phyloP scores from a whole-genome alignment of 2,888 invertebrate species.

The Drosophila kokeensis region DNA sequence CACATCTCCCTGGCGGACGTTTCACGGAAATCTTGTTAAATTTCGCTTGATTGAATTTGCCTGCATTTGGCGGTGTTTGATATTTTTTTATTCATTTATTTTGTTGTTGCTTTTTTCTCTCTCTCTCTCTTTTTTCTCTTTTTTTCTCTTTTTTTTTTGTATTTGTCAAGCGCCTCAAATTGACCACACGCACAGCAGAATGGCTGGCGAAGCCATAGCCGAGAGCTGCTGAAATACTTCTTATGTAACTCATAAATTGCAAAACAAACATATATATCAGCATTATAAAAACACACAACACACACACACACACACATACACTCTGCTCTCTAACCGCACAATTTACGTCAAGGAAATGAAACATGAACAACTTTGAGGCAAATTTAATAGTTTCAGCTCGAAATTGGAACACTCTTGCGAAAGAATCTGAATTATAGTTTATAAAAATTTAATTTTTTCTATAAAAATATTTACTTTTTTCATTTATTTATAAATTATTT shows the following conservation, averaged over 20 bases:
- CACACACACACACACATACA: neutral
- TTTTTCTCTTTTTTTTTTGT: constrained; percentile 1
- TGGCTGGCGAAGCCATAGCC: constrained; percentile 26
- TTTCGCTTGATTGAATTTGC: constrained; percentile 77
- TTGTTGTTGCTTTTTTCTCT: neutral
- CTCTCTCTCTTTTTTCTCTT: neutral
- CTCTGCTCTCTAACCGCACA: constrained; percentile 50
- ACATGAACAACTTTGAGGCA: constrained; percentile 55
- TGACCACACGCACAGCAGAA: constrained; percentile 60
- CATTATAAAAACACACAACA: constrained; percentile 55
- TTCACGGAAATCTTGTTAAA: constrained; percentile 75
- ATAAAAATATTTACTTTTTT: neutral
- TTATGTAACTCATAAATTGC: constrained; percentile 57
- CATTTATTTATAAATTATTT: neutral
- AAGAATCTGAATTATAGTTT: neutral
- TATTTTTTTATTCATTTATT: constrained; percentile 5
- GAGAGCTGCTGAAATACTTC: constrained; percentile 48
- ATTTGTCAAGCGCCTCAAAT: constrained; percentile 43
- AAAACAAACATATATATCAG: constrained; percentile 57
- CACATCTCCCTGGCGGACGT: constrained; percentile 27
- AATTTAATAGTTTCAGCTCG: constrained; percentile 17
- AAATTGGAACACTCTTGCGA: constrained; percentile 37
- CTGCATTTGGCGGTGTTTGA: constrained; percentile 45
- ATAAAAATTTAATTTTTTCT: rapidly evolving
- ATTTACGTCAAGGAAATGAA: constrained; percentile 73